Conservation (phyloP, 2,797 vertebrate genomes). For the Synaphobranchus kaupii region DNA sequence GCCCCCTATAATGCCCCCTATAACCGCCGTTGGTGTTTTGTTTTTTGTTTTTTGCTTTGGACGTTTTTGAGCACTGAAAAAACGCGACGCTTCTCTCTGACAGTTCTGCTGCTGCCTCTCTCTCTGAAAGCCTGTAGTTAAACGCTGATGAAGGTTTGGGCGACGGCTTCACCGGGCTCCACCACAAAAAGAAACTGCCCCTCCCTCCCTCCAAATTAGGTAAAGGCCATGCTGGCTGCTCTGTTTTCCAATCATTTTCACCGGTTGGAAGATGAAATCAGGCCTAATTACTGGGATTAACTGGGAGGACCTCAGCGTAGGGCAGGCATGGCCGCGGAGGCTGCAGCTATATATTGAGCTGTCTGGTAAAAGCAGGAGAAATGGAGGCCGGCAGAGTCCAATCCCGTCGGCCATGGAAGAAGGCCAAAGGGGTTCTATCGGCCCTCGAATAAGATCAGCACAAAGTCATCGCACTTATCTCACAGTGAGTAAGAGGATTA, state of each 20-base stretch:
- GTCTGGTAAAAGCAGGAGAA: conserved; percentile 20
- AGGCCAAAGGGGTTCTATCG: background rate
- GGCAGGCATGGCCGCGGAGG: background rate
- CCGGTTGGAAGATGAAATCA: conserved; percentile 35
- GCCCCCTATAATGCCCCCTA: too few relatives aligned
- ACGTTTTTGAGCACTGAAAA: too few relatives aligned
- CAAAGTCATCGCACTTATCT: background rate
- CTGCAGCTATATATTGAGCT: conserved; percentile 17
- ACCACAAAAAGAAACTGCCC: background rate
- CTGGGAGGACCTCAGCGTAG: conserved; percentile 24
- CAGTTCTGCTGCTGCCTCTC: too few relatives aligned
- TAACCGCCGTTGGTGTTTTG: too few relatives aligned
- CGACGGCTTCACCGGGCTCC: background rate
- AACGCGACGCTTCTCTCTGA: too few relatives aligned
- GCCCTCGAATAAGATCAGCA: background rate
- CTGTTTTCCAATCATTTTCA: conserved; percentile 20
- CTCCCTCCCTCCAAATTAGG: background rate
- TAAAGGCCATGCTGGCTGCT: background rate
- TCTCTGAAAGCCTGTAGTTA: background rate
- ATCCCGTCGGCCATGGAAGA: background rate
- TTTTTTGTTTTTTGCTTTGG: too few relatives aligned
- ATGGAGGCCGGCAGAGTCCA: background rate
- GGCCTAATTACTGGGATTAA: conserved; percentile 48
- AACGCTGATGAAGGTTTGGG: background rate
- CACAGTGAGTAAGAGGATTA: background rate